Evolutionary conservation across 2,888 invertebrate species (phyloP).

Genomic region (Opisthograptis luteolata): DNA sequence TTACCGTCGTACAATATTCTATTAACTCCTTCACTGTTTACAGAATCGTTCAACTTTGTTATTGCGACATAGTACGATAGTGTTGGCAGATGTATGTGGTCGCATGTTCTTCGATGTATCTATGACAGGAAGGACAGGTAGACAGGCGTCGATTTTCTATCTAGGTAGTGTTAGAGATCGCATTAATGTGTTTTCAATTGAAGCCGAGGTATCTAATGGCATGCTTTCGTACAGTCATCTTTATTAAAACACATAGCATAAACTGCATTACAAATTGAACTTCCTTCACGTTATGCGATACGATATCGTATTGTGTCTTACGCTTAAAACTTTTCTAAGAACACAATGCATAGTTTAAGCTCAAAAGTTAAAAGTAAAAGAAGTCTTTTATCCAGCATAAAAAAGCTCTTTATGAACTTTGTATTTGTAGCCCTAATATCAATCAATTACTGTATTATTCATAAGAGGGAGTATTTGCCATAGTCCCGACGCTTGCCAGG

Average conservation of each 20-base stretch:
- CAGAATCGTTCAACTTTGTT: background rate
- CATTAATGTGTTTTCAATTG: conserved; percentile 26
- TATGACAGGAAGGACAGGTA: conserved; percentile 23
- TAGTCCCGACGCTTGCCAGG: too few relatives aligned
- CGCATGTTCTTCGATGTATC: conserved; percentile 24
- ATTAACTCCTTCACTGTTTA: background rate
- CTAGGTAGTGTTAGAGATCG: conserved; percentile 20
- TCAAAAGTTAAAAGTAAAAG: too few relatives aligned
- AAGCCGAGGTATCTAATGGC: conserved; percentile 15
- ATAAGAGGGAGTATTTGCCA: too few relatives aligned
- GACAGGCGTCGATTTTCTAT: conserved; percentile 29
- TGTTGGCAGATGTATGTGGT: background rate
- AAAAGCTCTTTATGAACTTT: too few relatives aligned
- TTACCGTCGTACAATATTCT: background rate
- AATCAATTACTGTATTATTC: too few relatives aligned
- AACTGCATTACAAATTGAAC: background rate
- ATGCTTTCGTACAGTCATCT: conserved; percentile 15
- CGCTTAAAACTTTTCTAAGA: too few relatives aligned
- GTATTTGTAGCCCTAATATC: too few relatives aligned
- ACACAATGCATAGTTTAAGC: too few relatives aligned
- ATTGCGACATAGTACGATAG: conserved; percentile 6
- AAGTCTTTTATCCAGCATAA: too few relatives aligned
- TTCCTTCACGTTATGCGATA: background rate
- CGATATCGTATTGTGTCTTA: background rate
- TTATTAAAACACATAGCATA: conserved; percentile 23